Conservation (phyloP, 1,140 invertebrate species). For the Luehdorfia chinensis region DNA sequence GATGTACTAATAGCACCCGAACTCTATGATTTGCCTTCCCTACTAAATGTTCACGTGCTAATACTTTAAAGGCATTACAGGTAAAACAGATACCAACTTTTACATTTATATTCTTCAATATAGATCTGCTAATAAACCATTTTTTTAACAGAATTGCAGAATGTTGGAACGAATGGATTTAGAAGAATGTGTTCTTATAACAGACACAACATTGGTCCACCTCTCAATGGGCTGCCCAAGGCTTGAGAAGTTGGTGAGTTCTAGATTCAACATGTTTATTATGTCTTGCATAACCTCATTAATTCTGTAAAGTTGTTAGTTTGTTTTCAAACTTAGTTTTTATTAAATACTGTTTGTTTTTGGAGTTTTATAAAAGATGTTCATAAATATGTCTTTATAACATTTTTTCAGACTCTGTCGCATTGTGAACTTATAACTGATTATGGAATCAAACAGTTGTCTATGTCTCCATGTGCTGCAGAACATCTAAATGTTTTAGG, state of each 20-base stretch:
- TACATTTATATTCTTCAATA: too few species aligned
- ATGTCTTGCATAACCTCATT: too few species aligned
- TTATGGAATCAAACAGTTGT: constrained; percentile 96
- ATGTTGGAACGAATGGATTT: constrained; percentile 98
- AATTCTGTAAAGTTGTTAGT: too few species aligned
- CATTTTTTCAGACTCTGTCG: constrained; percentile 91
- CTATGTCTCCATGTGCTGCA: constrained; percentile 92
- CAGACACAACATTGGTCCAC: constrained; percentile 94
- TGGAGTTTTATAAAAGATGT: not conserved
- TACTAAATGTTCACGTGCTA: too few species aligned
- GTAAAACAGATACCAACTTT: too few species aligned
- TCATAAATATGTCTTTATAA: constrained; percentile 13
- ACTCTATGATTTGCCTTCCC: too few species aligned
- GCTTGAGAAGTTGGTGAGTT: constrained; percentile 92
- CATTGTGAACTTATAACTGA: constrained; percentile 99
- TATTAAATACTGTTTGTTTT: too few species aligned
- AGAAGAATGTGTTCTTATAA: constrained; percentile 98
- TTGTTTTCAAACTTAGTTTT: too few species aligned
- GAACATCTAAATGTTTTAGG: constrained; percentile 94
- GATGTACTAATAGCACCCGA: too few species aligned
- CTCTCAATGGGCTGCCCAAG: constrained; percentile 96
- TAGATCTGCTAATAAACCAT: too few species aligned
- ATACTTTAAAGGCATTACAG: too few species aligned
- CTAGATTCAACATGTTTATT: too few species aligned
- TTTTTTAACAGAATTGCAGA: constrained; percentile 87